Percentiles rank a stretch among this genome's conserved stretches.
phyloP scores from a whole-genome alignment of 1,140 invertebrate species.

The Brachionus sp. region DNA sequence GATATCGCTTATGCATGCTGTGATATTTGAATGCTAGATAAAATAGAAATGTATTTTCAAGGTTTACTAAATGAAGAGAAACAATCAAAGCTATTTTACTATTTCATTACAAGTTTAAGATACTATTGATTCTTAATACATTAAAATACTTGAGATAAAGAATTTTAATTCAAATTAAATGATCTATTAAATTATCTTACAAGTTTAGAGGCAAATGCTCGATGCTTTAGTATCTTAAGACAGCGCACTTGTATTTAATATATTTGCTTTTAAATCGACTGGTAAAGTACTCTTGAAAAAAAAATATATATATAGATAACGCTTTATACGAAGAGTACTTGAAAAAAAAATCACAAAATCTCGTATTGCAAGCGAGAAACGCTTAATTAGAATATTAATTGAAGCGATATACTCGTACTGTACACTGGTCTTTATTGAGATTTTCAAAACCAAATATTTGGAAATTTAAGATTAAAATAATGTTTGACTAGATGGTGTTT shows the following conservation, averaged over 20 bases:
- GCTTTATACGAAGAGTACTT: not conserved
- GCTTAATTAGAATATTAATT: constrained; percentile 43
- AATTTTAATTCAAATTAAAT: constrained; percentile 41
- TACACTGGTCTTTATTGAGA: not conserved
- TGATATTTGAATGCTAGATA: not conserved
- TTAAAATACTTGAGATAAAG: constrained; percentile 10
- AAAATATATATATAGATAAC: not conserved
- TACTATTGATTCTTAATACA: not conserved
- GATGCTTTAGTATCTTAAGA: not conserved
- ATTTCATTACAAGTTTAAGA: not conserved
- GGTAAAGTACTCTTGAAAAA: constrained; percentile 6
- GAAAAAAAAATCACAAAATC: not conserved
- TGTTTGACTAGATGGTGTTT: constrained; percentile 29
- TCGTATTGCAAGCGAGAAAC: constrained; percentile 20
- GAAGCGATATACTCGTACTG: not conserved
- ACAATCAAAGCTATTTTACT: not conserved
- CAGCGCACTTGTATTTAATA: constrained; percentile 8
- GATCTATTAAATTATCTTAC: constrained; percentile 37
- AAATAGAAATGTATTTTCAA: not conserved
- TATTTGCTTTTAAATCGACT: not conserved
- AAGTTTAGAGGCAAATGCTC: not conserved
- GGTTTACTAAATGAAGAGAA: not conserved
- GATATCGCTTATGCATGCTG: not conserved
- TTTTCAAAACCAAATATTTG: constrained; percentile 26
- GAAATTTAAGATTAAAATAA: constrained; percentile 41